phyloP scores from a whole-genome alignment of 2,113 vertebrate genomes.

The Polypterus bichir region DNA sequence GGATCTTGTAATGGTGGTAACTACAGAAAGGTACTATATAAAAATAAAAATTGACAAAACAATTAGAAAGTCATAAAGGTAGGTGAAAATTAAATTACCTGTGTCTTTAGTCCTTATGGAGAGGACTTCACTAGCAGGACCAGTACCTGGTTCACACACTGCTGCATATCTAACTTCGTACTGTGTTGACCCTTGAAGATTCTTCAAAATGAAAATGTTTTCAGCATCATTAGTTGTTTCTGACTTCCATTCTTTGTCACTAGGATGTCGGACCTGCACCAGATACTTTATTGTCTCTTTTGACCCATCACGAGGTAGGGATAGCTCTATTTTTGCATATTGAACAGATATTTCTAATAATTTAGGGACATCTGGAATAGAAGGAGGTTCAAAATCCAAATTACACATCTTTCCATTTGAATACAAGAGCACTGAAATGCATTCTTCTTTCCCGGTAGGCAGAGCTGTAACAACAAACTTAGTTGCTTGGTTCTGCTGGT shows the following conservation, averaged over 20 bases:
- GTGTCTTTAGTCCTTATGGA: slow-evolving; percentile 1
- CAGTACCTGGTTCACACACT: slow-evolving; percentile 21
- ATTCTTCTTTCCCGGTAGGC: slow-evolving; percentile 6
- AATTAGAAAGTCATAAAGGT: too few species aligned
- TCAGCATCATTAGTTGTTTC: slow-evolving; percentile 8
- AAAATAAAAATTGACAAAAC: too few species aligned
- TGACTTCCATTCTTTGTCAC: slow-evolving; percentile 15
- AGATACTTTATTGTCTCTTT: slow-evolving; percentile 8
- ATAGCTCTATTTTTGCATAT: slow-evolving; percentile 15
- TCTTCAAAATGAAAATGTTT: slow-evolving; percentile 1
- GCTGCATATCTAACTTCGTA: slow-evolving; percentile 21
- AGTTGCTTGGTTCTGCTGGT: slow-evolving; percentile 6
- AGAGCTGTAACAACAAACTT: slow-evolving; percentile 21
- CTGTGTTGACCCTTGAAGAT: slow-evolving; percentile 15
- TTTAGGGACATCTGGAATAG: slow-evolving; percentile 12
- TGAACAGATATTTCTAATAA: slow-evolving; percentile 13
- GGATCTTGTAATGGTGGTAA: too few species aligned
- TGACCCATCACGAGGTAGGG: slow-evolving; percentile 6
- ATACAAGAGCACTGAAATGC: slow-evolving; percentile 21
- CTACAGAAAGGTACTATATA: too few species aligned
- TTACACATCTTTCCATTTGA: slow-evolving; percentile 13
- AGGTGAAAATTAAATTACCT: too few species aligned
- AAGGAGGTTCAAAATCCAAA: slow-evolving; percentile 20
- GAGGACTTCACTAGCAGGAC: slow-evolving; percentile 15
- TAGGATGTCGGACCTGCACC: slow-evolving; percentile 12